These are phyloP conservation scores for Orchestia grillus DNA, from an alignment of 1,140 invertebrate species.

Conservation along the genomic window DNA sequence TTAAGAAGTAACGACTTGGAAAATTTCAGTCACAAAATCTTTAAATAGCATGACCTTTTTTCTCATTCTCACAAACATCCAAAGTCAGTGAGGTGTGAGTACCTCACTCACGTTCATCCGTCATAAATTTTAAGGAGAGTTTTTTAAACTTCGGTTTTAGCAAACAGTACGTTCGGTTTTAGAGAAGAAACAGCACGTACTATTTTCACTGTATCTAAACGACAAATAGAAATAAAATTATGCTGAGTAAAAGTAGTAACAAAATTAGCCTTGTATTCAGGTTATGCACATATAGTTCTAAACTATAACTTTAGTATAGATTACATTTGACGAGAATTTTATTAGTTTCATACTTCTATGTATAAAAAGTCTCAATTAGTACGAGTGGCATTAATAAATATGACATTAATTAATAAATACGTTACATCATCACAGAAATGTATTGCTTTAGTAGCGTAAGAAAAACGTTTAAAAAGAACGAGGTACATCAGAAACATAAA, in stretches of 20 bases:
- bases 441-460: no score
- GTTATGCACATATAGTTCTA: not conserved
- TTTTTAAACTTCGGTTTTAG: not conserved
- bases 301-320: not conserved
- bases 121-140: not conserved
- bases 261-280: not conserved
- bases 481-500: not conserved
- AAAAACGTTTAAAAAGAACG: not conserved
- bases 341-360: not conserved
- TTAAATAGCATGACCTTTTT: not conserved
- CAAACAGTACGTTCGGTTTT: not conserved
- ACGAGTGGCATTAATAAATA: no score
- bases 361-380: not conserved
- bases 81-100: no score
- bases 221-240: not conserved
- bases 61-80: not conserved
- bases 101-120: not conserved
- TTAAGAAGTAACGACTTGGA: not conserved
- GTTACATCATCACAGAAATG: no score
- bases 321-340: not conserved
- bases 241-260: not conserved
- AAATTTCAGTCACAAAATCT: not conserved
- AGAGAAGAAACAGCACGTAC: not conserved
- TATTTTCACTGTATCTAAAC: not conserved
- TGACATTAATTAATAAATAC: no score